Evolutionary conservation across 2,797 vertebrate species (phyloP), one percentile per base, ranked within the genome.

Genomic region (Myoxocephalus aenaeus): DNA sequence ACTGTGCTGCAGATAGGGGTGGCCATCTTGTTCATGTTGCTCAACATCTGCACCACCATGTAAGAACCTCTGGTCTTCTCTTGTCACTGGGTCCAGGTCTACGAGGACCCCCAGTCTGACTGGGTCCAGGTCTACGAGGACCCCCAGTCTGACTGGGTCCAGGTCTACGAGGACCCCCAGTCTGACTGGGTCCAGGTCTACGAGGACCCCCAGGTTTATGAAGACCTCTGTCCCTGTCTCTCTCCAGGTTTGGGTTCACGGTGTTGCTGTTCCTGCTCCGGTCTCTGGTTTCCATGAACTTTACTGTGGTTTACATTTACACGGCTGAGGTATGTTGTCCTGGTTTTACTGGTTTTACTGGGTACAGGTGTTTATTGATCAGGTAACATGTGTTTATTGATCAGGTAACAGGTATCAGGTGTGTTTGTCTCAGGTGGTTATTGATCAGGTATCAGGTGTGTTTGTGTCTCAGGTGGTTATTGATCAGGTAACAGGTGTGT

Each of bases 231-330:
- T 36, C 62, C 18, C 3, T 40, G 38, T 61, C n/a, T 87, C 20
- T 65, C n/a, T 84, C 22, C 50, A 99, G 98, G 2, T 65, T 95
- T 0, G 96, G 96, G 4, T 95, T 96, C 81, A 96, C 87, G 0
- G 93, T 95, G 29, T 92, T 99, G 84, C 95, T 99, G 48, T 98
- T 99, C 86, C 86, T 97, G 89, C 92, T 99, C 34, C 95, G 96
- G 7, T 96, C 97, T 7, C 86, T 98, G 87, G 97, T 98, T 65
- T 95, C 98, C 1, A 97, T 98, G 77, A 99, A 98, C 90, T 99
- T 99, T 91, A 98, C 94, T 59, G 97, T 96, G 84, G 96, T 98
- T 86, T 99, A 99, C 75, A 97, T 99, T 85, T 99, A 99, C 84
- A 99, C 98, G 0, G 98, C 98, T 11, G 98, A 99, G 97, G 98